Percentiles rank a stretch among this genome's conserved stretches.
phyloP scores from a whole-genome alignment of 2,888 invertebrate genomes.

The Acholoe squamosa region DNA sequence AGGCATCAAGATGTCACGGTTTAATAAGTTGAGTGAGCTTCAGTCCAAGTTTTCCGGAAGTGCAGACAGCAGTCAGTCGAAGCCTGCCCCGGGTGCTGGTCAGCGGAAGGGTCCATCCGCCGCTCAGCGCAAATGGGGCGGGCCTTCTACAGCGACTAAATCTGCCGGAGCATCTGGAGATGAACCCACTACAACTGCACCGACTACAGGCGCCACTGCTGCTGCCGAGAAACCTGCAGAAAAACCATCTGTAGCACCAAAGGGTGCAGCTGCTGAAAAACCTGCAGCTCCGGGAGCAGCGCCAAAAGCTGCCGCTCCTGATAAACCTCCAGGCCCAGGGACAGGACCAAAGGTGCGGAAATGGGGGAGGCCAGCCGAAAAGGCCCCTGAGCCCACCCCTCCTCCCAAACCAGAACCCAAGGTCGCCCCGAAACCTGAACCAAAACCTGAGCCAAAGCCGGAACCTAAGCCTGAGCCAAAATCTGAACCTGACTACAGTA shows the following conservation, averaged over 20 bases:
- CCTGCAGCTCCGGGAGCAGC: not conserved
- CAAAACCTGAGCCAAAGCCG: constrained; percentile 1
- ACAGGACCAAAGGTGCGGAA: not conserved
- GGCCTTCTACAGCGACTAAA: not conserved
- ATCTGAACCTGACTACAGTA: not conserved
- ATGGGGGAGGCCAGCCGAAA: not conserved
- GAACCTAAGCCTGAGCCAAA: constrained; percentile 14
- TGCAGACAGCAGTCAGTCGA: not conserved
- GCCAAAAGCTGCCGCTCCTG: not conserved
- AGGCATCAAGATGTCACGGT: constrained; percentile 11
- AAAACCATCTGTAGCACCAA: no score
- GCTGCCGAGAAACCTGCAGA: not conserved
- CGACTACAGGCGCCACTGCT: not conserved
- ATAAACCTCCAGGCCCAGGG: constrained; percentile 5
- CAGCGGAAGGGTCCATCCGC: constrained; percentile 53
- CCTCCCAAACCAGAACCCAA: constrained; percentile 7
- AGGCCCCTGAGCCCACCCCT: not conserved
- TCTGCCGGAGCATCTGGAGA: constrained; percentile 4
- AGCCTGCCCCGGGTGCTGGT: constrained; percentile 44
- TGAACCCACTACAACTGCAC: not conserved
- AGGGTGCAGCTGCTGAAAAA: no score
- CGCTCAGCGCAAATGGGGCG: constrained; percentile 55
- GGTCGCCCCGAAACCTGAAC: not conserved
- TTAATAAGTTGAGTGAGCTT: constrained; percentile 6
- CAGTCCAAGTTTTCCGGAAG: constrained; percentile 43